These are phyloP conservation scores for Coleophora deauratella DNA, from an alignment of 2,888 invertebrate genomes.

Conservation along the genomic window DNA sequence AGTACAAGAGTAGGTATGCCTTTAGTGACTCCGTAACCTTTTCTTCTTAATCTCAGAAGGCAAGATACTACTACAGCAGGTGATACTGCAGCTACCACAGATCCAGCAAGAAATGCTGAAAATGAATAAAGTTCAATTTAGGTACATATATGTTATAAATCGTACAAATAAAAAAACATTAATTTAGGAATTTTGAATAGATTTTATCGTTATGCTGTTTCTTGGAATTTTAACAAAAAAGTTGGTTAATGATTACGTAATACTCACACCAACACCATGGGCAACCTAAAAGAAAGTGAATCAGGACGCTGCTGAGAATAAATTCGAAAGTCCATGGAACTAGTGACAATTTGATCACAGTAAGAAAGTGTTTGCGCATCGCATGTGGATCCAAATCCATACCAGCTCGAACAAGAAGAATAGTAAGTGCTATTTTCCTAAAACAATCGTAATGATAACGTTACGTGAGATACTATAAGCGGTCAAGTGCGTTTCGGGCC, in stretches of 20 bases:
- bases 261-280: constrained; percentile 80
- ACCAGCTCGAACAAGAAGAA: constrained; percentile 89
- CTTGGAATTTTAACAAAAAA: too few relatives aligned
- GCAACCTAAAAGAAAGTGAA: constrained; percentile 79
- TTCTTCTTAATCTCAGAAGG: constrained; percentile 81
- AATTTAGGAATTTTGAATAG: too few relatives aligned
- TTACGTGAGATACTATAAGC: too few relatives aligned
- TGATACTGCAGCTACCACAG: constrained; percentile 88
- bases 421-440: constrained; percentile 88
- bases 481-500: too few relatives aligned
- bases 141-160: too few relatives aligned
- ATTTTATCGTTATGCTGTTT: too few relatives aligned
- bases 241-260: too few relatives aligned
- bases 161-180: too few relatives aligned
- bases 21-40: constrained; percentile 88
- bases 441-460: constrained; percentile 21
- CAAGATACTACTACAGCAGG: constrained; percentile 94
- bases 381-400: constrained; percentile 88
- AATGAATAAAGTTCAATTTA: constrained; percentile 12
- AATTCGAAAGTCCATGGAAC: constrained; percentile 87
- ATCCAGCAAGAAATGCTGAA: constrained; percentile 79
- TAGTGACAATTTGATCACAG: constrained; percentile 83
- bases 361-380: constrained; percentile 80
- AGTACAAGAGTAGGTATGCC: constrained; percentile 92
- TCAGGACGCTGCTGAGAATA: constrained; percentile 72